Evolutionary conservation across 2,113 vertebrate species (phyloP), one percentile per base, ranked within the genome.

Genomic region (Dasypus novemcinctus): DNA sequence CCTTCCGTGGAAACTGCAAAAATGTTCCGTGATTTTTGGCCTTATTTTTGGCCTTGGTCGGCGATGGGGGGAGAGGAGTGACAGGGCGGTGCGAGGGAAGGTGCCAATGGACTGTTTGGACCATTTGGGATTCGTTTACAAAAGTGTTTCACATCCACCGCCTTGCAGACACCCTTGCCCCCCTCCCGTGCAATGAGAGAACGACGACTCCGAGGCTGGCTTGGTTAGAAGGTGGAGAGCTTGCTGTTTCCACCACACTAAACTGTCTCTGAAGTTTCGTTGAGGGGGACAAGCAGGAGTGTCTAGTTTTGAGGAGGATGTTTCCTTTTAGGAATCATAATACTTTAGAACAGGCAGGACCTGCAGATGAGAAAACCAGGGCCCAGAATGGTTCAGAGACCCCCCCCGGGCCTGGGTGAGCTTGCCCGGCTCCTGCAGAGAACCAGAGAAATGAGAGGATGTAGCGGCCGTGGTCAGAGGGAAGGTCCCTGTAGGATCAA

Each of bases 161-260:
- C 36, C 57, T 41, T 59, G 23, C 36, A 68, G 23, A 59, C 64
- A 12, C 63, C 57, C 31, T n/a, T 1, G 17, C 68, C 57, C 57
- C 21, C 20, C 7, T 23, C 18, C 74, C 14, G 31, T 2, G 2
- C 0, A 1, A 0, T 27, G 4, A 23, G 25, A 5, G 2, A 46
- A 18, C 5, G 1, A 36, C 61, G 43, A 38, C 80, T 81, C 18
- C 0, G 36, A 3, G 66, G 12, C 8, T 57, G 3, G 4, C 11
- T 0, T 23, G 2, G 61, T 36, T 20, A n/a, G 29, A 64, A 17
- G 33, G 36, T 2, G 1, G 4, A 18, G 72, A 68, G 5, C 21
- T 4, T 18, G 2, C 29, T 14, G 36, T 23, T 54, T 13, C 33
- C 1, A 5, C 46, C 2, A 0, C 1, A 9, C 1, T 2, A n/a